Evolutionary conservation across 2,797 vertebrate species (phyloP), one percentile per base, ranked within the genome.

Genomic region (Ciconia nigra): DNA sequence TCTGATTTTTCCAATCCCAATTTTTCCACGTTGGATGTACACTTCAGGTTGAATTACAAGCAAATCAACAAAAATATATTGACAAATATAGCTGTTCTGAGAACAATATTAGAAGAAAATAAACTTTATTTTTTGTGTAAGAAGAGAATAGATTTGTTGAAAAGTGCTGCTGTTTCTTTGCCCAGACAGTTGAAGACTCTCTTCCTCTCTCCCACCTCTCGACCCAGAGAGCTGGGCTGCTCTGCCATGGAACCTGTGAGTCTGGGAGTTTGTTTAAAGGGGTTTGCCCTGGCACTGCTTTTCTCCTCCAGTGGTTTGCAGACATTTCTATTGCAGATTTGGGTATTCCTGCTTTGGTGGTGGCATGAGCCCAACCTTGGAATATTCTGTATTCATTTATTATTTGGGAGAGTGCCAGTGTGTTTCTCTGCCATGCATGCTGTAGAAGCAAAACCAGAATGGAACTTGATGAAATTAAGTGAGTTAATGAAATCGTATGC

Each of bases 401-500:
- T 80, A 73, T 96, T 49, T 96, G 95, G 88, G 62, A 92, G 76
- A 42, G 44, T 94, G 93, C 91, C 96, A 91, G 41, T 14, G 21
- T 81, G 37, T 58, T 91, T 87, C 58, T 89, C 62, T 70, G 80
- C 66, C 85, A 77, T 20, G 33, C 41, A 93, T 77, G 82, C 84
- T 1, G 5, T 39, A 89, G 89, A 87, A 94, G 66, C 1, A 5
- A 94, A 95, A 91, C 54, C 59, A 66, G 88, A 93, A 82, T 31
- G n/a, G 52, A 92, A 63, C 83, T 89, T 95, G 42, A 96, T 87
- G 66, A 93, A 95, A 95, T 89, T 79, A 72, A 89, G 71, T 73
- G 49, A 90, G 78, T 80, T 97, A 96, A 96, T 94, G 90, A 95
- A 94, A 93, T 93, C 0, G 0, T 39, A 65, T 58, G 70, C 73